These are phyloP conservation scores for Neodontobutis hainanensis DNA, from an alignment of 2,113 vertebrate genomes.

Conservation along the genomic window DNA sequence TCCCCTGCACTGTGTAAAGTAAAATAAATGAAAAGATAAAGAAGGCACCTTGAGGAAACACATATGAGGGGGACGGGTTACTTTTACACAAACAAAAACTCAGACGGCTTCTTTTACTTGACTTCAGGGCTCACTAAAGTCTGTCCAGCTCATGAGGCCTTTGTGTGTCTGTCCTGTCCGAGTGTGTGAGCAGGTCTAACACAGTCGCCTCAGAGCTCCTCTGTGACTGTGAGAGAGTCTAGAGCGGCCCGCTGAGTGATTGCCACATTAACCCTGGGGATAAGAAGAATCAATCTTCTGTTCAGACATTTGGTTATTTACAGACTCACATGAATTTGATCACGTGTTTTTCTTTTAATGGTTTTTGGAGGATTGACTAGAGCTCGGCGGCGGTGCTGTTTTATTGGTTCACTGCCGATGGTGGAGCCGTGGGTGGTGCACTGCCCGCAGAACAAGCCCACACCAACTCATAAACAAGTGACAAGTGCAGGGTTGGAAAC, in stretches of 20 bases:
- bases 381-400: slow-evolving; percentile 46
- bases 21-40: too few relatives aligned
- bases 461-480: background rate
- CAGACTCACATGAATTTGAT: slow-evolving; percentile 66
- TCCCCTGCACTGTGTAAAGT: too few relatives aligned
- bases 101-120: too few relatives aligned
- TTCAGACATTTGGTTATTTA: slow-evolving; percentile 60
- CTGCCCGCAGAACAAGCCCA: background rate
- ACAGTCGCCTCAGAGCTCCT: slow-evolving; percentile 51
- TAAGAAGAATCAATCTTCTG: slow-evolving; percentile 70
- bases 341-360: slow-evolving; percentile 68
- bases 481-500: too few relatives aligned
- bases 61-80: too few relatives aligned
- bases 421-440: slow-evolving; percentile 24
- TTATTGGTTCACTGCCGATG: slow-evolving; percentile 21
- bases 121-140: too few relatives aligned
- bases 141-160: too few relatives aligned
- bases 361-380: slow-evolving; percentile 57
- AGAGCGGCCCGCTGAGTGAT: slow-evolving; percentile 61
- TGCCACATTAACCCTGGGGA: slow-evolving; percentile 63
- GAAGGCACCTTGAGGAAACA: too few relatives aligned
- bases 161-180: background rate
- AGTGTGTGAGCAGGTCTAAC: slow-evolving; percentile 29
- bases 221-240: slow-evolving; percentile 37
- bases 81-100: too few relatives aligned